Evolutionary conservation across 2,888 invertebrate genomes (phyloP), one percentile per base, ranked within the genome.

Genomic region (Coelinius sp.): DNA sequence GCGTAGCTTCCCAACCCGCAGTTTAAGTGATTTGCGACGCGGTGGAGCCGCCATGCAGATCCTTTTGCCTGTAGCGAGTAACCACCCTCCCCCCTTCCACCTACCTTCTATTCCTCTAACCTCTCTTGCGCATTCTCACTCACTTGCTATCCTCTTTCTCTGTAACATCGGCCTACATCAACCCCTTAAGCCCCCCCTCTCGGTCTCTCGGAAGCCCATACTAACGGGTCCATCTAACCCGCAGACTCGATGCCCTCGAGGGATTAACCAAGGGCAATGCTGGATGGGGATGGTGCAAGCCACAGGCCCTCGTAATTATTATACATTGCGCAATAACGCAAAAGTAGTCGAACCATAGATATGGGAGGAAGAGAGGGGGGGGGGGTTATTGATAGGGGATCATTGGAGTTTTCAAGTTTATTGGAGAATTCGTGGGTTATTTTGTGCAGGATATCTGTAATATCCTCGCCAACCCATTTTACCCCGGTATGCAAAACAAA

Each of bases 21-120:
- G 86, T 86, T 87, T 87, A 87, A 87, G 86, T 87, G 87, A 87
- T 86, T 86, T 87, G 87, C 87, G 86, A 86, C 85, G 86, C 84
- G 85, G 85, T 85, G 84, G 84, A 84, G 85, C 86, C 86, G 85
- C 86, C 86, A 86, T 87, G 86, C 86, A 87, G 86, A 86, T 86
- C 86, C 86, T 86, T 85, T 86, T 83, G 85, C 85, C 85, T 80
- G 82, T 82, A 83, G 80, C 81, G 79, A 74, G 17, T 41, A n/a
- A 74, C 76, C 76, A 77, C 62, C 73, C 66, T 73, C 77, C 74
- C 74, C 68, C 71, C 74, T 72, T 78, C 77, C 77, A 77, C 73
- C 73, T 63, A 72, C 73, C 75, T 31, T 35, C 46, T 62, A 63
- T 63, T 68, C 68, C 38, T 27, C 53, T 64, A 66, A 62, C 71